phyloP scores from a whole-genome alignment of 1,140 invertebrate species.

The Tachypleus tridentatus region DNA sequence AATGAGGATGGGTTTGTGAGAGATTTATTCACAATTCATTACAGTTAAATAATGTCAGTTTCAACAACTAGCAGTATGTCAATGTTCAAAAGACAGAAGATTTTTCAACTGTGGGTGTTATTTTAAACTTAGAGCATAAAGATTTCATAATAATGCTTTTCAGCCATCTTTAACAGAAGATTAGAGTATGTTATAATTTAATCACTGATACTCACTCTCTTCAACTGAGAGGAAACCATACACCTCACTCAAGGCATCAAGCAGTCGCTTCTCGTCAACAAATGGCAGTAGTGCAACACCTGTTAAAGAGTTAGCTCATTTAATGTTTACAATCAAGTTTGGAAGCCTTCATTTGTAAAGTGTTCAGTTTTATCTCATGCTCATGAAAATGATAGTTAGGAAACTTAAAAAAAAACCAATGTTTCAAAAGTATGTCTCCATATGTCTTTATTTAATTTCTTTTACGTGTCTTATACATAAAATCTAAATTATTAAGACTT shows the following conservation, averaged over 20 bases:
- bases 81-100: not conserved
- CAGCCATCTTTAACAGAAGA: constrained; percentile 6
- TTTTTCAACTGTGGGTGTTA: not conserved
- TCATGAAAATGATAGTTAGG: too few species aligned
- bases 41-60: too few species aligned
- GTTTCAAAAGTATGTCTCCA: too few species aligned
- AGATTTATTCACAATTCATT: too few species aligned
- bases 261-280: constrained; percentile 86
- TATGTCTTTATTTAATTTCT: too few species aligned
- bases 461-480: too few species aligned
- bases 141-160: not conserved
- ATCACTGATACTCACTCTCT: constrained; percentile 46
- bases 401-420: too few species aligned
- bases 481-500: too few species aligned
- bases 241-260: constrained; percentile 68
- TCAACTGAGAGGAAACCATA: constrained; percentile 63
- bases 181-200: constrained; percentile 16
- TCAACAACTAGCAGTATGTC: not conserved
- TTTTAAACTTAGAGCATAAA: not conserved
- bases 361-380: too few species aligned
- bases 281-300: constrained; percentile 93
- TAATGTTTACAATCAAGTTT: too few species aligned
- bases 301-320: constrained; percentile 17
- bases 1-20: not conserved
- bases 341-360: too few species aligned